Evolutionary conservation across 2,797 vertebrate species (phyloP), one percentile per base, ranked within the genome.

Genomic region (Staurois parvus): DNA sequence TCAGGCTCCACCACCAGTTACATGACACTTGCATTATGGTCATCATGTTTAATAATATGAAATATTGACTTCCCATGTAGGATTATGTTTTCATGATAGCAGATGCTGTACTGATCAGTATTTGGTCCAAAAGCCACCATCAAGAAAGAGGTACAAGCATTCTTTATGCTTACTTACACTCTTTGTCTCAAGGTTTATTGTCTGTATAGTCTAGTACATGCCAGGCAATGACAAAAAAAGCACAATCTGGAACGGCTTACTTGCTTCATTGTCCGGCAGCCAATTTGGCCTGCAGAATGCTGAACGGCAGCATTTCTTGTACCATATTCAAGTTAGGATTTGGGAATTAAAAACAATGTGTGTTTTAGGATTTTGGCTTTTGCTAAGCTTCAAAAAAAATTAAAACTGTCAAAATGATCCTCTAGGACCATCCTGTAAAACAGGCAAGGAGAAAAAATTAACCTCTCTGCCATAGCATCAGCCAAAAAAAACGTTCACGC

Each of bases 271-370:
- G 45, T 40, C 42, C 37, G 29, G 6, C 48, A 40, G 68, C 17
- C 76, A 26, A 48, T 30, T 79, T 74, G 84, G 76, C 84, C 76
- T 9, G n/a, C 42, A 79, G 30, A 74, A 64, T 68, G 84, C 84
- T 79, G 83, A 85, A 28, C 69, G 28, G 76, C 76, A 74, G 76
- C 40, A 37, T 79, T 74, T 73, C 32, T 76, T 77, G 40, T 29
- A 19, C 40, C 73, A 24, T 28, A 66, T 29, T 64, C 69, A 52
- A 29, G 40, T 67, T 34, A 21, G 76, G 68, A 74, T 73, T 79
- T 85, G 76, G 76, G 64, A 68, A 67, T 66, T 74, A 68, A 62
- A 45, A 62, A 42, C 24, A 74, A 68, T 45, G 40, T 52, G 76
- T 34, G 21, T 70, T 74, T 69, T 52, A 78, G 67, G 77, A 59